These are phyloP conservation scores for Otolemur crassicaudatus DNA, from an alignment of 2,797 vertebrate species.

Conservation along the genomic window DNA sequence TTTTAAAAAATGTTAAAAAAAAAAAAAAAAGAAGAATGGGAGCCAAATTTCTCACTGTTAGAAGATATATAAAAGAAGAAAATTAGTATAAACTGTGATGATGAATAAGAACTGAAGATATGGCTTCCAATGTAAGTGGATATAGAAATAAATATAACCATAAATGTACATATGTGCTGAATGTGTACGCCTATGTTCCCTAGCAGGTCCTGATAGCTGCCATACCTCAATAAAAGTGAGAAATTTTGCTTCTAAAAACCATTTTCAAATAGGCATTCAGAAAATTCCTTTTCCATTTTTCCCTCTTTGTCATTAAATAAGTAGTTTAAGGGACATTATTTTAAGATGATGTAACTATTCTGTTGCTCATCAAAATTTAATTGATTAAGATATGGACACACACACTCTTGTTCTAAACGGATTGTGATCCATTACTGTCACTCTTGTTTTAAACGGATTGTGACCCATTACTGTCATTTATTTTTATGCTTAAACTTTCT, in stretches of 20 bases:
- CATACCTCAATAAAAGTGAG: background rate
- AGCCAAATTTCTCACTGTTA: background rate
- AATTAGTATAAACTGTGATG: background rate
- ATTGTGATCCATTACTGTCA: background rate
- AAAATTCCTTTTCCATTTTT: background rate
- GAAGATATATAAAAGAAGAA: background rate
- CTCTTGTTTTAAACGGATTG: background rate
- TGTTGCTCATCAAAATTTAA: background rate
- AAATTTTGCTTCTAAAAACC: background rate
- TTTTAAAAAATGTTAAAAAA: too few relatives aligned
- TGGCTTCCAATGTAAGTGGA: background rate
- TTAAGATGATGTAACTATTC: background rate
- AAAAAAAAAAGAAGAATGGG: background rate
- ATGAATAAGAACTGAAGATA: background rate
- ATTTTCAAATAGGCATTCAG: background rate
- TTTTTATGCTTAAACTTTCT: background rate
- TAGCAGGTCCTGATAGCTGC: background rate
- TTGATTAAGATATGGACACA: background rate
- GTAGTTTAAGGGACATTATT: background rate
- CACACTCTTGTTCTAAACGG: background rate
- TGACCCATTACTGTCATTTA: background rate
- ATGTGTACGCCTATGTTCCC: background rate
- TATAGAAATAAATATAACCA: background rate
- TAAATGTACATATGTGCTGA: background rate
- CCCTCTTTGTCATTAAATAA: background rate